Percentiles rank a stretch among this genome's conserved stretches.
phyloP scores from a whole-genome alignment of 2,888 invertebrate species.

The Pandemis heparana region DNA sequence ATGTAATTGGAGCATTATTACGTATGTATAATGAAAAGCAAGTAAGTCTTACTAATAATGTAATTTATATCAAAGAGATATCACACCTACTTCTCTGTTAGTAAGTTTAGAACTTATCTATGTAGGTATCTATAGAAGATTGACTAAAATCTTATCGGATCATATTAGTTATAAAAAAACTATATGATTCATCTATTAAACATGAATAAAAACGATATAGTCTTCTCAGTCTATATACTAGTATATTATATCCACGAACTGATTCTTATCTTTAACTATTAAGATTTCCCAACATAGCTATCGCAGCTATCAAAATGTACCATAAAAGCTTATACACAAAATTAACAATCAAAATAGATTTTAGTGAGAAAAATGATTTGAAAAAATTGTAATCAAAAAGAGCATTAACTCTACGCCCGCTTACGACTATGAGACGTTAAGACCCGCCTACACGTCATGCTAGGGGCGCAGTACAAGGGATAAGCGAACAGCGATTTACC shows the following conservation, averaged over 20 bases:
- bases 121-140: too few relatives aligned
- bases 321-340: slow-evolving; percentile 31
- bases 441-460: slow-evolving; percentile 60
- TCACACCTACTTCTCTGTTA: too few relatives aligned
- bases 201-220: background rate
- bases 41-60: too few relatives aligned
- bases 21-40: too few relatives aligned
- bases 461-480: slow-evolving; percentile 46
- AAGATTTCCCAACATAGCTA: slow-evolving; percentile 9
- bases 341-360: slow-evolving; percentile 68
- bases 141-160: too few relatives aligned
- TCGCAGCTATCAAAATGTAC: slow-evolving; percentile 22
- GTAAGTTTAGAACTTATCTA: too few relatives aligned
- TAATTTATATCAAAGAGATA: too few relatives aligned
- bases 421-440: slow-evolving; percentile 56
- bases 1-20: too few relatives aligned
- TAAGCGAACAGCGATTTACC: slow-evolving; percentile 41
- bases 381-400: slow-evolving; percentile 77
- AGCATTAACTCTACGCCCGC: slow-evolving; percentile 72
- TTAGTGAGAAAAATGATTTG: slow-evolving; percentile 67
- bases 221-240: background rate
- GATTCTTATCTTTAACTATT: slow-evolving; percentile 23
- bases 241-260: background rate
- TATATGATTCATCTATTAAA: background rate
- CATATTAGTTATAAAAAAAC: background rate